These are phyloP conservation scores for Brachypodius melanocephalos DNA, from an alignment of 2,113 vertebrate genomes.

Conservation along the genomic window DNA sequence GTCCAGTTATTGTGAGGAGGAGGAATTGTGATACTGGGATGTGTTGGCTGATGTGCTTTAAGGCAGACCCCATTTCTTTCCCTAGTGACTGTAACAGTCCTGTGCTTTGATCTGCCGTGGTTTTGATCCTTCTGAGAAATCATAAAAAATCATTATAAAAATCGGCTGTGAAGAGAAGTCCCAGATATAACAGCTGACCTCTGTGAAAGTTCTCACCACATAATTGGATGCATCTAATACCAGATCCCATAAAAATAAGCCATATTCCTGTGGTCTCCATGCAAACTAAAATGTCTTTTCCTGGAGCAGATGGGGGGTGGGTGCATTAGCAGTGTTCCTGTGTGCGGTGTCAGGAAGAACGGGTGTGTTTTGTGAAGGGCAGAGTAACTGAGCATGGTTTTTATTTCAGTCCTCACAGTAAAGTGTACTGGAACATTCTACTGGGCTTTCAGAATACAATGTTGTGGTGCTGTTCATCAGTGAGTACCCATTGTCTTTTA, in stretches of 20 bases:
- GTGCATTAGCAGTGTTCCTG: background rate
- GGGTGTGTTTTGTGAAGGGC: background rate
- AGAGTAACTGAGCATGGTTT: background rate
- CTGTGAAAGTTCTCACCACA: background rate
- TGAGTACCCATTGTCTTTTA: background rate
- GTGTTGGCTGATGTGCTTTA: background rate
- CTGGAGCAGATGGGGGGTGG: rapidly evolving
- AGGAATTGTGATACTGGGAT: background rate
- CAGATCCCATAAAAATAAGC: background rate
- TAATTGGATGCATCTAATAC: background rate
- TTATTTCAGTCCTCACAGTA: background rate
- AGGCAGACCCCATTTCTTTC: background rate
- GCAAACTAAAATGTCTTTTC: background rate
- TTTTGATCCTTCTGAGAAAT: background rate
- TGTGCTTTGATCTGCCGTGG: background rate
- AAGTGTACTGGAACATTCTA: background rate
- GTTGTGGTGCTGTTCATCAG: background rate
- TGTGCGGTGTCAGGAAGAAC: rapidly evolving
- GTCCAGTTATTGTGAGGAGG: background rate
- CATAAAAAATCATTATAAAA: background rate
- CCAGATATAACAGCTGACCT: rapidly evolving
- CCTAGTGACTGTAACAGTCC: background rate
- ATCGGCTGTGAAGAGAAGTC: background rate
- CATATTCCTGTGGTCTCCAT: background rate
- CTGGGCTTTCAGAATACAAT: background rate